Evolutionary conservation across 2,113 vertebrate genomes (phyloP), one percentile per base, ranked within the genome.

Genomic region (Procavia capensis): DNA sequence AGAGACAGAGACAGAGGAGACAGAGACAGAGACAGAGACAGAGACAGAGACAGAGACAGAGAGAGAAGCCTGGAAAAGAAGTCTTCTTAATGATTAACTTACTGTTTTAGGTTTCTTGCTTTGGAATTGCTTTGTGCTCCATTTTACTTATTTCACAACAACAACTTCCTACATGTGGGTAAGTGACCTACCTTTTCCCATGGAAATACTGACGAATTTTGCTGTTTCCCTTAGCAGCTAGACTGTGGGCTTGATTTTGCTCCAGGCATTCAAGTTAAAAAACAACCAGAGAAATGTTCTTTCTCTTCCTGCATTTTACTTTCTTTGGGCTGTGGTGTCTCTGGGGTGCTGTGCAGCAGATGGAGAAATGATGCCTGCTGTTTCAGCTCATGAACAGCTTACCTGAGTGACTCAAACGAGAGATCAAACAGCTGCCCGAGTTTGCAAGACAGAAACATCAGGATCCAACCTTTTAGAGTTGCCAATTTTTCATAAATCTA

Each of bases 221-320:
- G 4, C 16, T 14, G 90, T 92, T 92, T 82, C 20, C 17, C 13
- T 47, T 79, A 68, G 57, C 39, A 84, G 70, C 11, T 93, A 95
- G 63, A 89, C 25, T 86, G 27, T 39, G 36, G 75, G 63, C 16
- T 91, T 93, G 82, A 88, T 97, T 97, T 96, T 94, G 78, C 47
- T 94, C 27, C 43, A 84, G 75, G 34, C 47, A 76, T 86, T 95
- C 83, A 79, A 70, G 39, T 87, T 72, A 61, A 76, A 95, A 88
- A 70, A 88, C 63, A 82, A 72, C 90, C 59, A 84, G 45, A 85
- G 39, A 93, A 36, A 86, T 74, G 11, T 89, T 79, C 50, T 97
- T 95, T 93, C 22, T 74, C 14, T 76, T 84, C 57, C 36, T 82
- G 31, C 13, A 45, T 85, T 83, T 96, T 70, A 36, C 75, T 96